Conservation (phyloP, 1,140 invertebrate species). For the Leptinotarsa lineolata region DNA sequence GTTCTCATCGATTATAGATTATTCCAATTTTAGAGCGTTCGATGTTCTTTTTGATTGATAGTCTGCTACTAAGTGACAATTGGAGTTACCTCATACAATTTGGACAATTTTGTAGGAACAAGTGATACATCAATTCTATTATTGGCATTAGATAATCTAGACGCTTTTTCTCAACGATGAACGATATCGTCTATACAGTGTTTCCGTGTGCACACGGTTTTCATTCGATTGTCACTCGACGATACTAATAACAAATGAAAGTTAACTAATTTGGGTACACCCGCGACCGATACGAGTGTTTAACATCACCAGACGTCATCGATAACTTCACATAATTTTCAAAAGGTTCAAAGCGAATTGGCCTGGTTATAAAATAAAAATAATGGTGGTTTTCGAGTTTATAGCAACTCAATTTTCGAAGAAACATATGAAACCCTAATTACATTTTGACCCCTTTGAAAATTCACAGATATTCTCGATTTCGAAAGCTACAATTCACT, state of each 20-base stretch:
- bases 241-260: slow-evolving; percentile 48
- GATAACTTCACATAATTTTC: background rate
- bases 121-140: slow-evolving; percentile 25
- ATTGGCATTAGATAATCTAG: slow-evolving; percentile 26
- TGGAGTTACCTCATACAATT: background rate
- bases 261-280: slow-evolving; percentile 35
- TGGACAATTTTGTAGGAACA: slow-evolving; percentile 6
- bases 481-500: slow-evolving; percentile 11
- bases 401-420: too few species aligned
- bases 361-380: background rate
- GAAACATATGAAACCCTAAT: too few species aligned
- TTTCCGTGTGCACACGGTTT: slow-evolving; percentile 34
- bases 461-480: slow-evolving; percentile 9
- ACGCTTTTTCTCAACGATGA: slow-evolving; percentile 25
- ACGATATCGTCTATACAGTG: slow-evolving; percentile 21
- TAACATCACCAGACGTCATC: slow-evolving; percentile 1
- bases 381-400: background rate
- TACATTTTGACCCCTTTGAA: background rate
- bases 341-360: background rate
- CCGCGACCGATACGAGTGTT: slow-evolving; percentile 22
- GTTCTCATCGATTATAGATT: too few species aligned
- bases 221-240: slow-evolving; percentile 51
- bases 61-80: too few species aligned
- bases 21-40: too few species aligned
- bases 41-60: too few species aligned